A percentile compares a stretch with the other conserved stretches of the same genome.
These are phyloP conservation scores for Rotaria socialis DNA, from an alignment of 2,888 invertebrate genomes.

Conservation along the genomic window DNA sequence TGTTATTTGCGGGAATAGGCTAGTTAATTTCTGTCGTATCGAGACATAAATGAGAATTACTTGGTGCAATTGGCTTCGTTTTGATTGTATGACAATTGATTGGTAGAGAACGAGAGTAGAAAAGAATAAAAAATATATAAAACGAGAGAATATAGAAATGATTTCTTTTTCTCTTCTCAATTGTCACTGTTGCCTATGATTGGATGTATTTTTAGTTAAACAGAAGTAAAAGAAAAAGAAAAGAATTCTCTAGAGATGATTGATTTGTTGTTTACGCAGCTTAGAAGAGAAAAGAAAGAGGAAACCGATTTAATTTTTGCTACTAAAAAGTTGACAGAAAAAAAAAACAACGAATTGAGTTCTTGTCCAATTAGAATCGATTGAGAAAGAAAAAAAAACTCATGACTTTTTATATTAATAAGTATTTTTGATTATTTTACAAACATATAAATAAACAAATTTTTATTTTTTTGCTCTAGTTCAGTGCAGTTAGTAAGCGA, in stretches of 20 bases:
- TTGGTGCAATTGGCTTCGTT: constrained; percentile 24
- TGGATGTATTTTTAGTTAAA: neutral
- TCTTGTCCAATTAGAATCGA: constrained; percentile 5
- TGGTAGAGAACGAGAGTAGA: neutral
- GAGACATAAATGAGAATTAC: neutral
- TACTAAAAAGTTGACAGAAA: neutral
- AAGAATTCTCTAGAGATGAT: neutral
- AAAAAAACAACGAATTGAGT: neutral
- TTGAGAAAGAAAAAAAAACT: neutral
- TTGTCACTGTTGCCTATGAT: neutral
- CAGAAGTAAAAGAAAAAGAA: constrained; percentile 2
- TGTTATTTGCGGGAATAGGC: neutral
- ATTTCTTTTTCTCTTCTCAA: neutral
- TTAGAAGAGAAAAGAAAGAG: neutral
- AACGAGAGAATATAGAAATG: neutral
- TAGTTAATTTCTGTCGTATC: constrained; percentile 16
- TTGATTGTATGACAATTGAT: constrained; percentile 14
- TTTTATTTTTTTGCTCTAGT: no score
- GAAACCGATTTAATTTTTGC: neutral
- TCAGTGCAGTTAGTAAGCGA: no score
- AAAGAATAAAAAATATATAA: no score
- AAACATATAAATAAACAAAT: no score
- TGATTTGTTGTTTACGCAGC: constrained; percentile 21
- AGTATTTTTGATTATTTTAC: neutral
- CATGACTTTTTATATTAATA: neutral